phyloP scores from a whole-genome alignment of 2,888 invertebrate genomes.

The Terebella lapidaria region DNA sequence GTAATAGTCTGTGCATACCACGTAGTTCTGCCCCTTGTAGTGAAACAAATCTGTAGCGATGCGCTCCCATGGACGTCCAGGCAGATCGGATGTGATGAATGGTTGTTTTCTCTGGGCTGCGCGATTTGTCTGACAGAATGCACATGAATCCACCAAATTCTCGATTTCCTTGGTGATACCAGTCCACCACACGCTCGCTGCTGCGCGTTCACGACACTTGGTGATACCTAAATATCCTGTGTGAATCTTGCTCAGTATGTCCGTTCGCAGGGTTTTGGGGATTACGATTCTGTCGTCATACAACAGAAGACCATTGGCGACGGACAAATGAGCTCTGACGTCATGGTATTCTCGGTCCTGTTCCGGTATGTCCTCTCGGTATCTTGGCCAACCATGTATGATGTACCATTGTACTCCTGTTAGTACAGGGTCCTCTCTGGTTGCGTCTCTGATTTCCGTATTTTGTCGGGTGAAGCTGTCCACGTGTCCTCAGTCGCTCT shows the following conservation, averaged over 20 bases:
- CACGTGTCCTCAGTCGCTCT: too few relatives aligned
- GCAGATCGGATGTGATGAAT: neutral
- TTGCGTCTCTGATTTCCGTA: neutral
- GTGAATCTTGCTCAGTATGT: too few relatives aligned
- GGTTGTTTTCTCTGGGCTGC: neutral
- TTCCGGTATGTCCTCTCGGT: neutral
- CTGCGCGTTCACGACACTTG: neutral
- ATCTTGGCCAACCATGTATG: neutral
- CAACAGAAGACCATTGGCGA: neutral
- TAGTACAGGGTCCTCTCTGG: neutral
- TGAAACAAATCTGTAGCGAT: neutral
- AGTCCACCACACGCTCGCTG: neutral
- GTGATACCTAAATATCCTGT: neutral
- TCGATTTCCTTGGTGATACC: neutral
- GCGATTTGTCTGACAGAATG: neutral
- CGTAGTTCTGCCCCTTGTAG: neutral
- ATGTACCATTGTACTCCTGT: neutral
- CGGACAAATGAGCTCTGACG: neutral
- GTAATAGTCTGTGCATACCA: neutral
- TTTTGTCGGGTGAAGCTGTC: too few relatives aligned
- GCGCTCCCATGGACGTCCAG: neutral
- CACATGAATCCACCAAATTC: neutral
- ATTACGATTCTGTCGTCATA: neutral
- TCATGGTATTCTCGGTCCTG: neutral
- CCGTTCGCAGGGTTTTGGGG: neutral